Base-by-base conservation (phyloP, 2,888 invertebrate genomes). In the Patella pellucida region DNA sequence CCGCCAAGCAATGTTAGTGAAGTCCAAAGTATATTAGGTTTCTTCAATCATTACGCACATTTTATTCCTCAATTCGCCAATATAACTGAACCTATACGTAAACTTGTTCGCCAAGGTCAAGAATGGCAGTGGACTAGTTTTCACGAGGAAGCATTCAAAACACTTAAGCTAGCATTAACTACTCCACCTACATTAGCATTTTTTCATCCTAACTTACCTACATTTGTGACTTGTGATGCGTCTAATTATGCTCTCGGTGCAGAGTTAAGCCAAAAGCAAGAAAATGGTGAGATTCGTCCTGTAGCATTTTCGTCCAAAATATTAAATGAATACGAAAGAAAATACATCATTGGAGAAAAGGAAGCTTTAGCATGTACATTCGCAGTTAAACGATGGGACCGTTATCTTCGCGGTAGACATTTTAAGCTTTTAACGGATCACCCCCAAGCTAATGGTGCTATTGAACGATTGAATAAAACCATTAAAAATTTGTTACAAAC, bases 351-450 rank as follows among this genome's bases (percentile, higher is more conserved):
- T 31, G 73, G 73, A n/a, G 73, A 73, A 69, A 62, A 69, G 27
- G 73, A 73, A 68, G 73, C 73, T 11, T 19, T 73, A n/a, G 73
- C 68, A 41, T 68, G 73, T 69, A 67, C 52, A 27, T 71, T n/a
- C 16, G 27, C 54, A n/a, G 50, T 71, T n/a, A 16, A 41, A n/a
- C 51, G 50, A 15, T 71, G 68, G 71, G 54, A 71, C n/a, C 56
- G 56, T 52, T 71, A 71, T 71, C 52, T 71, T 27, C 56, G 23
- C 11, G 71, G 67, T 19, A 41, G 50, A 41, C 71, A 56, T 27
- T 52, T 71, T n/a, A 68, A 31, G n/a, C 71, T 71, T 16, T 15
- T 31, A n/a, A 71, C 67, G 16, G 71, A 71, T 51, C 71, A 56
- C 19, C 56, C 56, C 11, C 9, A 56, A 56, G 19, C n/a, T 15